Conservation (phyloP, 2,797 vertebrate genomes). For the Trichosurus vulpecula region DNA sequence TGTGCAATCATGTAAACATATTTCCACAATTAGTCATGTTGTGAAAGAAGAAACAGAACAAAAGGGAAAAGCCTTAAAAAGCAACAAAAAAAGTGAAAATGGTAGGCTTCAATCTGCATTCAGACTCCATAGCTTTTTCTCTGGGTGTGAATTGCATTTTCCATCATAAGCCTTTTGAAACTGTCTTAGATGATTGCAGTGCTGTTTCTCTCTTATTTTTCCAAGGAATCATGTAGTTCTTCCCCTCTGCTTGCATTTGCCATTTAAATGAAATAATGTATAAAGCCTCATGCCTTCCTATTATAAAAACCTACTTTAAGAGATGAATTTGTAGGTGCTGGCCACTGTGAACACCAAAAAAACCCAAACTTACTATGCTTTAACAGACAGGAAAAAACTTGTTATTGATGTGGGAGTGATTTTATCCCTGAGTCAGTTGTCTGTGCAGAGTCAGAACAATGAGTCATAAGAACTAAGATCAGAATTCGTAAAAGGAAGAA, state of each 20-base stretch:
- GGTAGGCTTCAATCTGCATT: too few species aligned
- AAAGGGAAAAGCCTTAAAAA: too few species aligned
- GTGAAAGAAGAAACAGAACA: too few species aligned
- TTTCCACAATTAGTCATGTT: too few species aligned
- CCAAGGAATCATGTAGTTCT: neutral
- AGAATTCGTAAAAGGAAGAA: neutral
- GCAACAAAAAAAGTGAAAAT: too few species aligned
- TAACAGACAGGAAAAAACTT: neutral
- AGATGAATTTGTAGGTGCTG: neutral
- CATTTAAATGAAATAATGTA: neutral
- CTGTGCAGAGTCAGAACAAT: neutral
- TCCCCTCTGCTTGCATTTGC: neutral
- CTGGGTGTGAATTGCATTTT: too few species aligned
- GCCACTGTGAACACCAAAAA: neutral
- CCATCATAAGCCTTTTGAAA: too few species aligned
- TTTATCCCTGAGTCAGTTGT: neutral
- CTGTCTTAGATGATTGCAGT: too few species aligned
- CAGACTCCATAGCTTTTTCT: too few species aligned
- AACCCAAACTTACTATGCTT: neutral
- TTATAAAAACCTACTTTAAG: neutral
- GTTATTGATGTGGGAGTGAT: neutral
- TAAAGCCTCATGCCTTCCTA: neutral
- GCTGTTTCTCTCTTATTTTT: neutral
- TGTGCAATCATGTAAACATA: too few species aligned
- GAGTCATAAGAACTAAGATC: neutral